Evolutionary conservation across 1,140 invertebrate species (phyloP).

Genomic region (Zaprionus capensis): DNA sequence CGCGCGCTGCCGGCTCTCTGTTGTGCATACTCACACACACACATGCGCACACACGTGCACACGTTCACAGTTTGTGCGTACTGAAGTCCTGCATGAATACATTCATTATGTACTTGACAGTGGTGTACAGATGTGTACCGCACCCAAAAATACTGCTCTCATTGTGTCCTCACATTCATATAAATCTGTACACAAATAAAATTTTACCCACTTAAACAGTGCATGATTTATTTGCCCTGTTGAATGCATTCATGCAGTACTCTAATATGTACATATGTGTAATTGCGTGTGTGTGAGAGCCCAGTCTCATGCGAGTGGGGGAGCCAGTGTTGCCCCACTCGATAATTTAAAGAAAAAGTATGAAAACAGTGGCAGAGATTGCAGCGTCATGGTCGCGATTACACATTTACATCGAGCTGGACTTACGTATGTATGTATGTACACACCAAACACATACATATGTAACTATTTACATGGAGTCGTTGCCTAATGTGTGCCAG

Average conservation of each 20-base stretch:
- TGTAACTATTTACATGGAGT: neutral
- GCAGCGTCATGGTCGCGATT: constrained; percentile 27
- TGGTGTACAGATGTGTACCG: too few species aligned
- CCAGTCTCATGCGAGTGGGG: constrained; percentile 1
- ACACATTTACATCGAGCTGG: constrained; percentile 16
- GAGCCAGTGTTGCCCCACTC: constrained; percentile 29
- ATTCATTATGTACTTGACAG: too few species aligned
- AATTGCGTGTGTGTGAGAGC: neutral
- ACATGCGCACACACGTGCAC: constrained; percentile 23
- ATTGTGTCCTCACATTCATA: neutral
- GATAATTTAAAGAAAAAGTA: constrained; percentile 1
- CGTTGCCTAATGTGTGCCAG: neutral
- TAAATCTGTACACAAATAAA: too few species aligned
- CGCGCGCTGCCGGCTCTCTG: constrained; percentile 52
- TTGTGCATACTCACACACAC: constrained; percentile 44
- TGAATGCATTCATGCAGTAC: too few species aligned
- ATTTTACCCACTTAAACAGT: neutral
- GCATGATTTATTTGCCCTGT: neutral
- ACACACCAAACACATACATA: constrained; percentile 1
- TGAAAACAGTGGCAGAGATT: constrained; percentile 6
- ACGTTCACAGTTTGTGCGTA: constrained; percentile 14
- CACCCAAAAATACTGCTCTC: neutral
- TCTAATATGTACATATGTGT: too few species aligned
- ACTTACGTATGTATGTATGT: neutral
- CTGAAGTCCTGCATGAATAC: neutral